Evolutionary conservation across 23 tunicate species (phyloP).

Genomic region (Aplidium turbinatum): DNA sequence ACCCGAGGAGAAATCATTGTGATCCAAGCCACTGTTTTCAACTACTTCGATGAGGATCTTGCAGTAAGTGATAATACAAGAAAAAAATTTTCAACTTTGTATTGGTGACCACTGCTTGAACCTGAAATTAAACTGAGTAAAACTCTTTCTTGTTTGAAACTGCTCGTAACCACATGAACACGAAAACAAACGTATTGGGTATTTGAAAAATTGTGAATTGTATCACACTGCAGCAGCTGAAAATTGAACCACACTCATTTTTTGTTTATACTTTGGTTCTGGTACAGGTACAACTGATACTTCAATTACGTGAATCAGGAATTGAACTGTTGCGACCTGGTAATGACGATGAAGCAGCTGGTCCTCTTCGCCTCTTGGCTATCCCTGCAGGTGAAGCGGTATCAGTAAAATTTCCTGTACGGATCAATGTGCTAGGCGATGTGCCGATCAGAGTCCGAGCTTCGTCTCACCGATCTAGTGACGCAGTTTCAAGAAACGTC

Average conservation of each 20-base stretch:
- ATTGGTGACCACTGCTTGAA: too few relatives aligned
- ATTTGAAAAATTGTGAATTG: too few relatives aligned
- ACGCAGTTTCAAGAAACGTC: constrained; percentile 63
- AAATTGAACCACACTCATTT: too few relatives aligned
- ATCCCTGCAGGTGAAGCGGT: constrained; percentile 47
- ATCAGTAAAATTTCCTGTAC: constrained; percentile 66
- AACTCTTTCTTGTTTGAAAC: too few relatives aligned
- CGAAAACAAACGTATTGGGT: too few relatives aligned
- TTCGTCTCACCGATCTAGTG: constrained; percentile 38
- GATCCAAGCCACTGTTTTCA: constrained; percentile 76
- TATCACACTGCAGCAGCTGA: too few relatives aligned
- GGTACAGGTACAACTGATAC: too few relatives aligned
- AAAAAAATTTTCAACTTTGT: too few relatives aligned
- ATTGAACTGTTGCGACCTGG: constrained; percentile 53
- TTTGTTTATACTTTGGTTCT: too few relatives aligned
- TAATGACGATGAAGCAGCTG: constrained; percentile 41
- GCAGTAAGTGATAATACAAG: constrained; percentile 53
- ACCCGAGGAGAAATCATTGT: constrained; percentile 69
- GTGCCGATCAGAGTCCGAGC: constrained; percentile 69
- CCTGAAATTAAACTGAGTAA: too few relatives aligned
- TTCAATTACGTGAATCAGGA: too few relatives aligned
- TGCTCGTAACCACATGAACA: too few relatives aligned
- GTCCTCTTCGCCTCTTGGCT: constrained; percentile 45
- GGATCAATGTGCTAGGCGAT: constrained; percentile 56
- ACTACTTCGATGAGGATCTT: constrained; percentile 60